Base-by-base conservation (phyloP, 2,888 invertebrate genomes). In the Enoplolaimus lenunculus region DNA sequence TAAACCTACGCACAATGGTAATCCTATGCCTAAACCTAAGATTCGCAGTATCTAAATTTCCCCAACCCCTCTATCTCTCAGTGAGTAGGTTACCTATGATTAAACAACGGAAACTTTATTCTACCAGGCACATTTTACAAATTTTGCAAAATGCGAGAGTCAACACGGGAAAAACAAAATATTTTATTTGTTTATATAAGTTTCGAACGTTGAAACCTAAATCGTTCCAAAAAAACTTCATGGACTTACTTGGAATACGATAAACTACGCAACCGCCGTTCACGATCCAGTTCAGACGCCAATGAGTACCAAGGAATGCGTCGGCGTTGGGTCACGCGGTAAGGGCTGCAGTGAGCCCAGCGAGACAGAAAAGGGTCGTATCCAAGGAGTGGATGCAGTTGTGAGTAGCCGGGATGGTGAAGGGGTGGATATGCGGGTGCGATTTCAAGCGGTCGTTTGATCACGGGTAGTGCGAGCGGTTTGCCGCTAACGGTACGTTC, bases 331-430 rank as follows among this genome's bases (percentile, higher is more conserved):
- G 16, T 13, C 16, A 31, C 62, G 7, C 31, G 31, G 62, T 26
- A 29, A 13, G 62, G 62, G 13, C 62, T 31, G 67, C 13, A 66
- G 30, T 66, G 67, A 7, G 33, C 7, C 67, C 67, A 66, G 34
- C 67, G 67, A n/a, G 67, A 21, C 7, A 66, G 31, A 66, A 34
- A 66, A 7, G 67, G 67, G 34, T 66, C 67, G n/a, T 34, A 66
- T 13, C 31, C n/a, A 21, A 7, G 7, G 7, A 7, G 21, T 45
- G 45, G 7, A 13, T 7, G 7, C 7, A 7, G 7, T 45, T 45
- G 45, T 21, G 45, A 45, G 21, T 7, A 33, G 7, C 67, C 67
- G 3, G n/a, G n/a, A 34, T 66, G 13, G 67, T 21, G 34, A 13
- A 62, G 28, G 30, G 67, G 67, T 34, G 67, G 67, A 34, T 66